A percentile compares a stretch with the other conserved stretches of the same genome.
Evolutionary conservation across 2,888 invertebrate species (phyloP).

Genomic region (Penaeus monodon): DNA sequence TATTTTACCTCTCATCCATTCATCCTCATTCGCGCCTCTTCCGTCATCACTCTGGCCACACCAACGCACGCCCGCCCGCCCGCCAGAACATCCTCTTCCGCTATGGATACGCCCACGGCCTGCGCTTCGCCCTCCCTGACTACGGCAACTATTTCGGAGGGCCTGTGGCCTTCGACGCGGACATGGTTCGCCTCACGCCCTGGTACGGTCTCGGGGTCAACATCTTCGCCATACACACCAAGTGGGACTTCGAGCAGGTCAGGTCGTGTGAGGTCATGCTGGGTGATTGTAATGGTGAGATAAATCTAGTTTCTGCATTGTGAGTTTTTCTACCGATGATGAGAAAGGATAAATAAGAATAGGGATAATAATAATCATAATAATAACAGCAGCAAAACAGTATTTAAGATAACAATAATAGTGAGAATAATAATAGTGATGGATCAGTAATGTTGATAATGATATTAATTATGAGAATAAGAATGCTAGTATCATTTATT

Average conservation of each 20-base stretch:
- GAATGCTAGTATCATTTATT: too few species aligned
- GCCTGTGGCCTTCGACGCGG: slow-evolving; percentile 60
- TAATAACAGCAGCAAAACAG: too few species aligned
- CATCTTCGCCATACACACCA: slow-evolving; percentile 67
- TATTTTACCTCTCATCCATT: too few species aligned
- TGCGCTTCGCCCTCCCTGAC: slow-evolving; percentile 67
- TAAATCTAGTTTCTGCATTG: too few species aligned
- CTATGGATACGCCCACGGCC: slow-evolving; percentile 66
- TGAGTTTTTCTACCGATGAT: too few species aligned
- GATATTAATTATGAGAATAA: too few species aligned
- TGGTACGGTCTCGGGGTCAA: slow-evolving; percentile 65
- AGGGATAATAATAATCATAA: too few species aligned
- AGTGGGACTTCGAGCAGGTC: slow-evolving; percentile 66
- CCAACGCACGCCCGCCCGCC: too few species aligned
- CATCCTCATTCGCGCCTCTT: not conserved
- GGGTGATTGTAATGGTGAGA: not conserved
- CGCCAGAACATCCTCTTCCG: slow-evolving; percentile 68
- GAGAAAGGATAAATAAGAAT: too few species aligned
- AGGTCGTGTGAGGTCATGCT: not conserved
- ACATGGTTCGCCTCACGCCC: slow-evolving; percentile 34
- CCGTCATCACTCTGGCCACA: not conserved
- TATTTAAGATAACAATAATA: too few species aligned
- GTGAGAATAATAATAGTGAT: too few species aligned
- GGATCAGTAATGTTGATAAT: too few species aligned
- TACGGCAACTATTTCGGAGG: slow-evolving; percentile 66